These are phyloP conservation scores for Pluvialis apricaria DNA, from an alignment of 2,113 vertebrate species.

Conservation along the genomic window DNA sequence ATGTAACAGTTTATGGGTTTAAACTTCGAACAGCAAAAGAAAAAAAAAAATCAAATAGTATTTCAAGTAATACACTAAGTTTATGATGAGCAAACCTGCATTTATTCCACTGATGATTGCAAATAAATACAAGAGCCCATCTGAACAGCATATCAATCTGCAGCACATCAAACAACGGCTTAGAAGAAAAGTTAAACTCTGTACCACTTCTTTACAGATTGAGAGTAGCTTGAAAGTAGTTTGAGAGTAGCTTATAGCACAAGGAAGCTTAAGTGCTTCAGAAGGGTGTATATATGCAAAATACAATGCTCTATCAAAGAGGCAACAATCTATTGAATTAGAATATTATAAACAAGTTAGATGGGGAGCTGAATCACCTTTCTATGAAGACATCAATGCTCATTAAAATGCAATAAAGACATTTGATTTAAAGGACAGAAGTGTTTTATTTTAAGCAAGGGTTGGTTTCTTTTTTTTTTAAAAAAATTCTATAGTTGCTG, in stretches of 20 bases:
- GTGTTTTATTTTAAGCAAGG: not conserved
- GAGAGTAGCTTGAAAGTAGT: too few species aligned
- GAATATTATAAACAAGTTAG: not conserved
- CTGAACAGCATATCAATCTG: not conserved
- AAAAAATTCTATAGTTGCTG: not conserved
- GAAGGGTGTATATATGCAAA: fast-evolving
- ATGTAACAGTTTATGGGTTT: not conserved
- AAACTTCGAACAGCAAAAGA: not conserved
- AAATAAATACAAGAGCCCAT: not conserved
- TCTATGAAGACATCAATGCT: not conserved
- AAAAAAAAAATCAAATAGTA: not conserved
- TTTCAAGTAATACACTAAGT: not conserved
- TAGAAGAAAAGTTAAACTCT: not conserved
- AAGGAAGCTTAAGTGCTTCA: not conserved
- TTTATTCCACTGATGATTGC: not conserved
- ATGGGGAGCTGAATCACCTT: not conserved
- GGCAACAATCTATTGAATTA: not conserved
- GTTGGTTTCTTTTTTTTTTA: not conserved
- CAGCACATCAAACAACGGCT: not conserved
- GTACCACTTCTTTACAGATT: not conserved
- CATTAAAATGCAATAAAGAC: not conserved
- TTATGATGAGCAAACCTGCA: not conserved
- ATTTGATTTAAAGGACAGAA: not conserved
- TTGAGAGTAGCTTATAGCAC: not conserved
- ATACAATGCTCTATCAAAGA: not conserved